Evolutionary conservation across 2,113 vertebrate species (phyloP), one percentile per base, ranked within the genome.

Genomic region (Toxotes jaculatrix): DNA sequence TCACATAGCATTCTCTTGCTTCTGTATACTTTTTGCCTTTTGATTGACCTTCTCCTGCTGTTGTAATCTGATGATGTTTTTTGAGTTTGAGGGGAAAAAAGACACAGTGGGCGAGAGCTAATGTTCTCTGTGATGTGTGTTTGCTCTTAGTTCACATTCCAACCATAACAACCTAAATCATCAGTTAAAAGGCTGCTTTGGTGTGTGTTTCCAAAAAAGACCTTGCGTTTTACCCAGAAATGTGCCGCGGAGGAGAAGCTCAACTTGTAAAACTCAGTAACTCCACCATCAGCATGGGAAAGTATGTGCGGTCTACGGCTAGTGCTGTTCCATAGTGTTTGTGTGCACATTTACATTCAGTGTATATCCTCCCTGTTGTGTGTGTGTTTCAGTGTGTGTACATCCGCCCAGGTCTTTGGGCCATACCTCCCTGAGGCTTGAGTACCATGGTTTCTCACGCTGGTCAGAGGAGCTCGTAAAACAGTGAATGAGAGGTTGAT

Each of bases 131-230:
- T 92, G 89, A 92, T 93, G 90, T 92, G 84, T 88, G 77, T 87
- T 88, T 83, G 76, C 78, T 76, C 86, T 92, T 65, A 88, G 86
- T 92, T 90, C 91, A 60, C 84, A 88, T 82, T 93, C 92, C 93
- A 94, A 93, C 86, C 83, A 90, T 78, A 94, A 93, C 89, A 94
- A 76, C 76, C 80, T 87, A 84, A 91, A 86, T 93, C 89, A 88
- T 88, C 79, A 77, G 69, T 91, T 92, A 74, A 91, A 90, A 90
- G 77, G 74, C 83, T 47, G 64, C 85, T 88, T 88, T 88, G 78
- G 87, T 80, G 89, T 88, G 83, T 68, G 77, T 90, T 87, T 87
- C 86, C 74, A 84, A 92, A 91, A 88, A 88, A 69, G 64, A 87
- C 59, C 64, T 69, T 74, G 69, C 7, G 49, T 87, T 84, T 80